phyloP scores from a whole-genome alignment of 2,888 invertebrate genomes.

The Agapetus fuscipes region DNA sequence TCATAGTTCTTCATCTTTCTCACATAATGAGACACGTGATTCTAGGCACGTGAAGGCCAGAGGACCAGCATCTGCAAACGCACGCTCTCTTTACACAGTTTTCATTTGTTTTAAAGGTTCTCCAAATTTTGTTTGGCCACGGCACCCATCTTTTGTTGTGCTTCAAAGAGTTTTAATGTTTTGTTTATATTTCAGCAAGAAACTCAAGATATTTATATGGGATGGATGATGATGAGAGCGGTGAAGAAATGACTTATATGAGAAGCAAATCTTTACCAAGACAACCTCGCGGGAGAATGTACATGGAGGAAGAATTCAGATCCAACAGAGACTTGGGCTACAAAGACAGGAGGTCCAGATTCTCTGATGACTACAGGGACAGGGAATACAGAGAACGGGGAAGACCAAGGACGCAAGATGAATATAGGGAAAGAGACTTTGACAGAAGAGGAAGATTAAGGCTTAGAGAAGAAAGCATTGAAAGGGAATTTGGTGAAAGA shows the following conservation, averaged over 20 bases:
- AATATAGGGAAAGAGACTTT: constrained; percentile 27
- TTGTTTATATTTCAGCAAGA: constrained; percentile 5
- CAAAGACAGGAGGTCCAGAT: constrained; percentile 29
- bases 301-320: constrained; percentile 23
- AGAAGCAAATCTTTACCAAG: constrained; percentile 39
- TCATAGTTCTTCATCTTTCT: no score
- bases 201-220: constrained; percentile 35
- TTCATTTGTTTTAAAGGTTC: no score
- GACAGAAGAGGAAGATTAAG: constrained; percentile 26
- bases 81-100: no score
- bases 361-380: constrained; percentile 35
- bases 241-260: constrained; percentile 29
- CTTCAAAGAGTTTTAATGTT: constrained; percentile 1
- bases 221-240: constrained; percentile 38
- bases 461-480: no score
- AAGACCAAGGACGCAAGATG: constrained; percentile 24
- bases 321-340: constrained; percentile 22
- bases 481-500: no score
- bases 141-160: no score
- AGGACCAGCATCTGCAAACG: no score
- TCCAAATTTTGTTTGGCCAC: no score
- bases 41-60: no score
- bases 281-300: constrained; percentile 26
- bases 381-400: constrained; percentile 40
- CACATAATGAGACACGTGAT: no score